Percentiles rank a stretch among this genome's conserved stretches.
These are phyloP conservation scores for Sinonovacula constricta DNA, from an alignment of 1,140 invertebrate genomes.

Conservation along the genomic window DNA sequence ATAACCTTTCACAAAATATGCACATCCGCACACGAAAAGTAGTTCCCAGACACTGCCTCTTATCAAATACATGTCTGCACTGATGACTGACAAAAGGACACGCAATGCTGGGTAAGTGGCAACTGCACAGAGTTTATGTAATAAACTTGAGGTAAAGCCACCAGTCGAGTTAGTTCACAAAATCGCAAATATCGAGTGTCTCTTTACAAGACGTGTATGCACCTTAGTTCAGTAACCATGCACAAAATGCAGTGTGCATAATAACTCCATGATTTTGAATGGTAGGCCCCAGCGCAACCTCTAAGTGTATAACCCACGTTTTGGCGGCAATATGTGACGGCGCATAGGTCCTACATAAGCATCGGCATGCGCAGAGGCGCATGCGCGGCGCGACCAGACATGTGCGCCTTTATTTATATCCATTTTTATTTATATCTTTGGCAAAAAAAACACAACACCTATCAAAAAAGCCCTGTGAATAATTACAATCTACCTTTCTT, in stretches of 20 bases:
- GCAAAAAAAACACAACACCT: not conserved
- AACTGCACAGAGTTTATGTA: not conserved
- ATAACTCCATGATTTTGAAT: not conserved
- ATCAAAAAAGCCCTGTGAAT: too few relatives aligned
- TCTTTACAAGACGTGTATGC: not conserved
- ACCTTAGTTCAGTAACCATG: not conserved
- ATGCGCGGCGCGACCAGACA: not conserved
- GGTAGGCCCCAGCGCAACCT: not conserved
- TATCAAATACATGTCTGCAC: not conserved
- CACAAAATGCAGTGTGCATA: not conserved
- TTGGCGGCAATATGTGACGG: not conserved
- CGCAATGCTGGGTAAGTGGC: not conserved
- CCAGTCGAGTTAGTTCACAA: not conserved
- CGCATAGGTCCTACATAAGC: not conserved
- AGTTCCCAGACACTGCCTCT: not conserved
- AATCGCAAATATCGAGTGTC: not conserved
- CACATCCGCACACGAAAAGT: not conserved
- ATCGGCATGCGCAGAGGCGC: not conserved
- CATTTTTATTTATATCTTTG: not conserved
- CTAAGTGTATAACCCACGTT: not conserved
- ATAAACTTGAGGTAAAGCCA: not conserved
- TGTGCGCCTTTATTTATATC: not conserved
- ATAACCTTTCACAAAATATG: constrained; percentile 1
- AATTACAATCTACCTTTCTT: not conserved
- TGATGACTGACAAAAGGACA: not conserved